These are phyloP conservation scores for Meteorus cinctellus DNA, from an alignment of 2,888 invertebrate genomes.

Conservation along the genomic window DNA sequence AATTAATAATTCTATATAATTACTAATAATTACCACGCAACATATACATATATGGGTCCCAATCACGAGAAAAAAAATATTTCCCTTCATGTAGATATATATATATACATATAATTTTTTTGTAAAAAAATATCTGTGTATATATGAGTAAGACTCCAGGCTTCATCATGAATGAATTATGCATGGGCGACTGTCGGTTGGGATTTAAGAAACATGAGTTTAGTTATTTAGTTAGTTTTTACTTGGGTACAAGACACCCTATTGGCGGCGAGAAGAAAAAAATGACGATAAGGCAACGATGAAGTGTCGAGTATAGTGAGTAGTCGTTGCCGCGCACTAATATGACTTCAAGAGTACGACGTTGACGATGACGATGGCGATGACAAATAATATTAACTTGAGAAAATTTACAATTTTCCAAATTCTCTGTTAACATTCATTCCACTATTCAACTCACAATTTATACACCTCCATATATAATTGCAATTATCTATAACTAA, in stretches of 20 bases:
- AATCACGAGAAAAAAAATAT: too few species aligned
- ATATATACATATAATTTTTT: too few species aligned
- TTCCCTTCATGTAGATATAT: too few species aligned
- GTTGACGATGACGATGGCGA: neutral
- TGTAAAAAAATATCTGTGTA: neutral
- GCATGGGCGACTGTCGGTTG: constrained; percentile 6
- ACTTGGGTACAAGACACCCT: constrained; percentile 3
- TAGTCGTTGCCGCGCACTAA: constrained; percentile 17
- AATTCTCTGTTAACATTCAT: neutral
- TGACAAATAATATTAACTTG: neutral
- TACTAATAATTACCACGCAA: too few species aligned
- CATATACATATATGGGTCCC: too few species aligned
- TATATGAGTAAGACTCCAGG: neutral
- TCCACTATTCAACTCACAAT: neutral
- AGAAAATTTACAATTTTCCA: neutral
- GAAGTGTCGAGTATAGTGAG: constrained; percentile 11
- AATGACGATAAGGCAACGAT: neutral
- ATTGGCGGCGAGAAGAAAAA: neutral
- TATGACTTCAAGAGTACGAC: constrained; percentile 24
- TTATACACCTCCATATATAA: neutral
- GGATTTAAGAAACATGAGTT: constrained; percentile 44
- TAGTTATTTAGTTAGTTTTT: constrained; percentile 32
- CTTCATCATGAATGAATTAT: constrained; percentile 36
- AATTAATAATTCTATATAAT: too few species aligned
- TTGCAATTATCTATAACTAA: neutral